phyloP scores from a whole-genome alignment of 2,113 vertebrate species.

The Esox niger region DNA sequence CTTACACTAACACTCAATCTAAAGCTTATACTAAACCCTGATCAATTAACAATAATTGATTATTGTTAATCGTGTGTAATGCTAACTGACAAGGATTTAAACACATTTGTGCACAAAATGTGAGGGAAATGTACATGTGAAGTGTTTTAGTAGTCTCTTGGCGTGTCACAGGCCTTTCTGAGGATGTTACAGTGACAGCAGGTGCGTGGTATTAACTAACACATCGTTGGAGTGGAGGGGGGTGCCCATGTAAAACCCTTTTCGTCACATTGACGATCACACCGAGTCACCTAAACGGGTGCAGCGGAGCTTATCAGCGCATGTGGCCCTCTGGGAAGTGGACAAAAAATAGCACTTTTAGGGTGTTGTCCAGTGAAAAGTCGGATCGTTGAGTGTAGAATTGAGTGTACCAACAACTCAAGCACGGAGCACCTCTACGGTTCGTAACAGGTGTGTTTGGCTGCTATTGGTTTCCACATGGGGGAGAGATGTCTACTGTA shows the following conservation, averaged over 20 bases:
- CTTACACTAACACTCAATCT: too few relatives aligned
- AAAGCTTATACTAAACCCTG: too few relatives aligned
- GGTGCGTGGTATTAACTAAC: slow-evolving; percentile 19
- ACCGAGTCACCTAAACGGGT: slow-evolving; percentile 12
- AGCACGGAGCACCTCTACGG: neutral
- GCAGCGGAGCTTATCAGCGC: slow-evolving; percentile 8
- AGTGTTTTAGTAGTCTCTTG: slow-evolving; percentile 23
- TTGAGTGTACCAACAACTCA: neutral
- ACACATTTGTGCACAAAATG: too few relatives aligned
- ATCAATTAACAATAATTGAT: too few relatives aligned
- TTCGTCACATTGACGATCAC: slow-evolving; percentile 20
- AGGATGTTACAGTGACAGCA: slow-evolving; percentile 18
- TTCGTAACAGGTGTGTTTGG: neutral
- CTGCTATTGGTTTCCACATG: slow-evolving; percentile 18
- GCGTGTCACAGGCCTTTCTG: slow-evolving; percentile 1
- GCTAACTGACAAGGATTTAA: too few relatives aligned
- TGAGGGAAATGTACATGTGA: slow-evolving; percentile 62
- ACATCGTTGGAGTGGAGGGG: neutral
- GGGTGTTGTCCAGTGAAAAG: too few relatives aligned
- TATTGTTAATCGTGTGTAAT: too few relatives aligned
- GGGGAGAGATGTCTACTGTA: slow-evolving; percentile 17
- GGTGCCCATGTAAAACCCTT: neutral
- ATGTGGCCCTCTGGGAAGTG: slow-evolving; percentile 5
- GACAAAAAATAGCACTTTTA: too few relatives aligned
- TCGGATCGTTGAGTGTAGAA: slow-evolving; percentile 35